Conservation (phyloP, 2,797 vertebrate genomes). For the Smutsia gigantea region DNA sequence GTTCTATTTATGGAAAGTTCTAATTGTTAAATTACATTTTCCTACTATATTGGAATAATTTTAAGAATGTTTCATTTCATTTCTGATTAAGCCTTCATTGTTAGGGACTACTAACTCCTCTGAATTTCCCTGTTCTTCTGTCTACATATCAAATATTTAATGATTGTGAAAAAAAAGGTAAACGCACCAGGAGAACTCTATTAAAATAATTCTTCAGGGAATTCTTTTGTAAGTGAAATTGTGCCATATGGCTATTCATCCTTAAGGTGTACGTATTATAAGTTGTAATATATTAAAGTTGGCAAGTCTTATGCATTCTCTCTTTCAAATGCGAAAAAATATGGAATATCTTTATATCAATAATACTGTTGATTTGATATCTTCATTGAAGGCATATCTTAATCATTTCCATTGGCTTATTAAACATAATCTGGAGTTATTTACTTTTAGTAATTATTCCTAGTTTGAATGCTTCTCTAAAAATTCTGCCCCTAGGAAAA, state of each 20-base stretch:
- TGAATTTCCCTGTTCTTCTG: background rate
- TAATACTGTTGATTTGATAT: background rate
- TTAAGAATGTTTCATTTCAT: background rate
- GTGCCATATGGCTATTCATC: background rate
- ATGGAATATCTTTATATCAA: background rate
- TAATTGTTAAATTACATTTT: conserved; percentile 15
- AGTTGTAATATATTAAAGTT: background rate
- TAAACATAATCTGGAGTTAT: conserved; percentile 25
- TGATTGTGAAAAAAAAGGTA: background rate
- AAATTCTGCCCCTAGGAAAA: background rate
- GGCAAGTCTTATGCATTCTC: background rate
- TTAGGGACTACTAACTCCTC: background rate
- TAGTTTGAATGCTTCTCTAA: conserved; percentile 51
- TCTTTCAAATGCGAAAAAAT: background rate
- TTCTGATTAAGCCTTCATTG: conserved; percentile 20
- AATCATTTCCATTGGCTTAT: background rate
- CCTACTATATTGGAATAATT: background rate
- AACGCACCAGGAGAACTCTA: background rate
- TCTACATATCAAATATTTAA: background rate
- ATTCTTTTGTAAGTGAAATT: conserved; percentile 22
- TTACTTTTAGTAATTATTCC: conserved; percentile 12
- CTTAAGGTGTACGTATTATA: background rate
- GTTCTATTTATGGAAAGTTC: background rate
- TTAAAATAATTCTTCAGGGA: background rate
- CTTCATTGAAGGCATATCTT: conserved; percentile 14